phyloP scores from a whole-genome alignment of 2,888 invertebrate genomes.

The Hyalella azteca region DNA sequence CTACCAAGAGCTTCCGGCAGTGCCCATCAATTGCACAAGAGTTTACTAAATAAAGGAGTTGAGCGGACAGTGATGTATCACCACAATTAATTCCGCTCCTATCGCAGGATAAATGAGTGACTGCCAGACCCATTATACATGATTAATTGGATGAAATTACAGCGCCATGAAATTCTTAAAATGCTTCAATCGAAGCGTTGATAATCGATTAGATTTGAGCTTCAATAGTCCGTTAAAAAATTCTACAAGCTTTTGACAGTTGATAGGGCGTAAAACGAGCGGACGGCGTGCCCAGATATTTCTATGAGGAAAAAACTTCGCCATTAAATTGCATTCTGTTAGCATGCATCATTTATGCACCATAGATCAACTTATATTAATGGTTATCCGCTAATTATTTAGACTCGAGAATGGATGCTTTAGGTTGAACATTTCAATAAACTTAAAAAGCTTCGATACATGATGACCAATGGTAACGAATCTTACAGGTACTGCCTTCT shows the following conservation, averaged over 20 bases:
- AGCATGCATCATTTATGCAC: no score
- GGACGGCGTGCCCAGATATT: background rate
- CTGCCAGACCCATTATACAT: slow-evolving; percentile 20
- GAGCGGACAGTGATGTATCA: slow-evolving; percentile 26
- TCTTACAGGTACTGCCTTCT: no score
- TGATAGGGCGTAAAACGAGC: background rate
- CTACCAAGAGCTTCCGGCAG: slow-evolving; percentile 2
- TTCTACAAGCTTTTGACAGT: background rate
- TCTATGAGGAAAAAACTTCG: no score
- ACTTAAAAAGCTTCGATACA: no score
- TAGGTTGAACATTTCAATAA: no score
- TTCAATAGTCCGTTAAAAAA: slow-evolving; percentile 1
- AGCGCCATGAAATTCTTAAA: slow-evolving; percentile 31
- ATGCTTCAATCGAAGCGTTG: slow-evolving; percentile 1
- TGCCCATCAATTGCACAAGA: background rate
- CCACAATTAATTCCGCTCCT: slow-evolving; percentile 30
- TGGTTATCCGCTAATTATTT: no score
- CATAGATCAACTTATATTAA: no score
- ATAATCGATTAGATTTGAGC: slow-evolving; percentile 31
- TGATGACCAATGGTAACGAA: no score
- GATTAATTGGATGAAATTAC: slow-evolving; percentile 32
- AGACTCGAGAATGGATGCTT: no score
- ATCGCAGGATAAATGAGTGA: slow-evolving; percentile 36
- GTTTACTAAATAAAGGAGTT: slow-evolving; percentile 2
- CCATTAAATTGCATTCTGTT: no score